Percentiles rank a stretch among this genome's conserved stretches.
These are phyloP conservation scores for Hylaeus volcanicus DNA, from an alignment of 1,140 invertebrate species.

Conservation along the genomic window DNA sequence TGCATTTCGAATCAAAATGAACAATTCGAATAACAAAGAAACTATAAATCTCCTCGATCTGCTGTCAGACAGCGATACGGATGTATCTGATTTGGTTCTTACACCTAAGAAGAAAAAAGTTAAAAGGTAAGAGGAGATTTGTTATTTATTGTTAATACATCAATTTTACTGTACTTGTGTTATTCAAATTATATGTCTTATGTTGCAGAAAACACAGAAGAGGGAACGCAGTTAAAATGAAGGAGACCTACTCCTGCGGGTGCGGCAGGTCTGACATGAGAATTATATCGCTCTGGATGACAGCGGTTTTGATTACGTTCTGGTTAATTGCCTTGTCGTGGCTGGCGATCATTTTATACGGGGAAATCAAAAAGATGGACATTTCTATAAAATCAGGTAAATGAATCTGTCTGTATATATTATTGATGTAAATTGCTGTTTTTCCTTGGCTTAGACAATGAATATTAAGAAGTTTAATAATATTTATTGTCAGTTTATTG, in stretches of 20 bases:
- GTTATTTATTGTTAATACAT: neutral
- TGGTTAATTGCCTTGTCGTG: conserved; percentile 79
- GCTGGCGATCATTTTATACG: conserved; percentile 79
- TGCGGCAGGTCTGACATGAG: conserved; percentile 70
- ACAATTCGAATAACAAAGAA: conserved; percentile 82
- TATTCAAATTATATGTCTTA: neutral
- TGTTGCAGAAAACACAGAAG: conserved; percentile 68
- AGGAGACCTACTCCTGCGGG: conserved; percentile 62
- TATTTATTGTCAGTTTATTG: too few relatives aligned
- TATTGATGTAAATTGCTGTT: too few relatives aligned
- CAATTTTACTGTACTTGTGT: neutral
- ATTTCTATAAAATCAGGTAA: conserved; percentile 79
- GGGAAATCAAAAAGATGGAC: conserved; percentile 79
- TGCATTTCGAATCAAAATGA: conserved; percentile 66
- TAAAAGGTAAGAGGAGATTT: conserved; percentile 73
- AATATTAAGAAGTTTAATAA: too few relatives aligned
- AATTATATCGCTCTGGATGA: conserved; percentile 73
- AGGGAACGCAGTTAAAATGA: conserved; percentile 57
- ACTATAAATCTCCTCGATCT: conserved; percentile 84
- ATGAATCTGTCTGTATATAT: neutral
- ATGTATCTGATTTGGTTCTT: conserved; percentile 83
- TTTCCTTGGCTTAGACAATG: neutral
- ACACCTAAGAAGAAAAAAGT: conserved; percentile 83
- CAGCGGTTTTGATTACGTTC: conserved; percentile 73
- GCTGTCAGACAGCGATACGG: conserved; percentile 83